Conservation (phyloP, 2,113 vertebrate genomes). For the Cyanistes caeruleus region DNA sequence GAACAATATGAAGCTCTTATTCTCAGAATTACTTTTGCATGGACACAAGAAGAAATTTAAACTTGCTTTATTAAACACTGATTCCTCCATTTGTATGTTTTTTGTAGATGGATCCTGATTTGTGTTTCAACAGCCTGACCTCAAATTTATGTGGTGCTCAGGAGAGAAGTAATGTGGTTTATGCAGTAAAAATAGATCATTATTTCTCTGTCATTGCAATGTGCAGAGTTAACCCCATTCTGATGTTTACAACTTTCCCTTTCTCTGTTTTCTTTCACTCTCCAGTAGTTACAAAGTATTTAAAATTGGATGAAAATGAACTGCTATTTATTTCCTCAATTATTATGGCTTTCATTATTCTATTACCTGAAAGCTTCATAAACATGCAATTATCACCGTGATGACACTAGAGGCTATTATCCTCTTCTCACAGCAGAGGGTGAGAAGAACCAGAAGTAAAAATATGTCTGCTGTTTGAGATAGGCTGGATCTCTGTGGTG, state of each 20-base stretch:
- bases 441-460: neutral
- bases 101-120: neutral
- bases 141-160: neutral
- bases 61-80: neutral
- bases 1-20: neutral
- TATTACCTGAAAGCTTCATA: neutral
- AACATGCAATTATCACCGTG: neutral
- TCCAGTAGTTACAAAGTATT: neutral
- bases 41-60: neutral
- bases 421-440: neutral
- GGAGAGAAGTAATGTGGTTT: neutral
- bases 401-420: neutral
- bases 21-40: neutral
- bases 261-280: neutral
- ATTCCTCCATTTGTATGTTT: neutral
- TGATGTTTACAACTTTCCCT: neutral
- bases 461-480: neutral
- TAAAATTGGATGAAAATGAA: slow-evolving; percentile 1
- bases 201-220: neutral
- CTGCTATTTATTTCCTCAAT: neutral
- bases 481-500: neutral
- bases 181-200: neutral
- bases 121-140: neutral
- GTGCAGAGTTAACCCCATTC: neutral
- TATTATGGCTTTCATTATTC: slow-evolving; percentile 6